phyloP scores from a whole-genome alignment of 53 echinoderm and acorn worm genomes.

The Actinopyga echinites region DNA sequence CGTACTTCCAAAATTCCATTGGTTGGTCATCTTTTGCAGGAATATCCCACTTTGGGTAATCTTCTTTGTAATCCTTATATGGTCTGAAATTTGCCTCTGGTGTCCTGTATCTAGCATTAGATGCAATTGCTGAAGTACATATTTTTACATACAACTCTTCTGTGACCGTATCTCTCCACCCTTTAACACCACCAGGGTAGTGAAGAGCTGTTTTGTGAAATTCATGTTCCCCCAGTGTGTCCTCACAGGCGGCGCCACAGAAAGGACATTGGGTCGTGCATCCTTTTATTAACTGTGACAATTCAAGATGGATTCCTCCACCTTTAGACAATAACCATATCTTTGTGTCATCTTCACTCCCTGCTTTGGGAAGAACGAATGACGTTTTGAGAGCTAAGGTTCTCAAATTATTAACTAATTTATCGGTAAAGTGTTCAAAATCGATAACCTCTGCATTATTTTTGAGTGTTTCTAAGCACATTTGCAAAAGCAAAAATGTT shows the following conservation, averaged over 20 bases:
- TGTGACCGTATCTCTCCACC: neutral
- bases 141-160: neutral
- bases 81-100: neutral
- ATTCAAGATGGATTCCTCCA: neutral
- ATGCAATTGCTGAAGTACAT: slow-evolving; percentile 18
- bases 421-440: neutral
- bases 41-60: slow-evolving; percentile 23
- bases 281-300: neutral
- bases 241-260: slow-evolving; percentile 3
- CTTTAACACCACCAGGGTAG: slow-evolving; percentile 8
- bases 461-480: too few relatives aligned
- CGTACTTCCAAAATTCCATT: slow-evolving; percentile 9
- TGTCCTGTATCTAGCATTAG: neutral
- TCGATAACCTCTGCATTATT: too few relatives aligned
- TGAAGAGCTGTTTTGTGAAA: slow-evolving; percentile 13
- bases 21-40: neutral
- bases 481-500: too few relatives aligned
- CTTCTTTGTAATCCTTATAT: slow-evolving; percentile 15
- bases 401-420: neutral
- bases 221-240: neutral
- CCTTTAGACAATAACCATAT: neutral
- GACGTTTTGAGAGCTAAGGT: neutral
- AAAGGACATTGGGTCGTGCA: slow-evolving; percentile 17
- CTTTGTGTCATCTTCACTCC: slow-evolving; percentile 8
- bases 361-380: neutral